Conservation (phyloP, 2,797 vertebrate genomes). For the Periparus ater region DNA sequence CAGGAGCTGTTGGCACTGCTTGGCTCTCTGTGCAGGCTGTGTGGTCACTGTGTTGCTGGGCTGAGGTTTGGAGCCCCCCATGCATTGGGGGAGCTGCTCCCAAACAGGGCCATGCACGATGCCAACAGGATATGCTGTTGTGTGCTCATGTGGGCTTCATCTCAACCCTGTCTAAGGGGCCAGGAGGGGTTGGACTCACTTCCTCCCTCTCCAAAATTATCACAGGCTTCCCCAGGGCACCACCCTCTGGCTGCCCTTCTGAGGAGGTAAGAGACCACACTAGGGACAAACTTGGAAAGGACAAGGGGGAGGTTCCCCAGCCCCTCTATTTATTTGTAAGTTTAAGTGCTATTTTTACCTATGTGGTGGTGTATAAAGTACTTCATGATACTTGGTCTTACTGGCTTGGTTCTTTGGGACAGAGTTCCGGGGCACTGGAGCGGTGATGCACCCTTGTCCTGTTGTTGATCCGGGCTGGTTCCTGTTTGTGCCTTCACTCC, state of each 20-base stretch:
- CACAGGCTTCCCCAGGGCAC: not conserved
- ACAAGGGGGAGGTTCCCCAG: slow-evolving; percentile 15
- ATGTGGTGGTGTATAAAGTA: slow-evolving; percentile 42
- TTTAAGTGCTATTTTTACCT: slow-evolving; percentile 62
- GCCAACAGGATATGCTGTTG: not conserved
- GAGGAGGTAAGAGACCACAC: not conserved
- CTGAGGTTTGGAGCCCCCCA: not conserved
- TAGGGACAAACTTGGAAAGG: not conserved
- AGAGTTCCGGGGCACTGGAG: not conserved
- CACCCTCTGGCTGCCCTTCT: not conserved
- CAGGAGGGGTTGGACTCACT: not conserved
- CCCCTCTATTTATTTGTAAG: slow-evolving; percentile 61
- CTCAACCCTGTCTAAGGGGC: not conserved
- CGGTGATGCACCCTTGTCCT: not conserved
- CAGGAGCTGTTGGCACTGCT: not conserved
- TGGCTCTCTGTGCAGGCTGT: not conserved
- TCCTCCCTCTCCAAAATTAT: not conserved
- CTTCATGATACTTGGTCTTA: not conserved
- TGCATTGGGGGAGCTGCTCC: not conserved
- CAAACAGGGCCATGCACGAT: not conserved
- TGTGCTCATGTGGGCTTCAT: not conserved
- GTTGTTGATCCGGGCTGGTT: not conserved
- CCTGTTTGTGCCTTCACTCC: slow-evolving; percentile 51
- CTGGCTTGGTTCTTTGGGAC: not conserved
- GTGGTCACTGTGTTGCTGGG: not conserved